Evolutionary conservation across 2,888 invertebrate genomes (phyloP).

Genomic region (Callosobruchus maculatus): DNA sequence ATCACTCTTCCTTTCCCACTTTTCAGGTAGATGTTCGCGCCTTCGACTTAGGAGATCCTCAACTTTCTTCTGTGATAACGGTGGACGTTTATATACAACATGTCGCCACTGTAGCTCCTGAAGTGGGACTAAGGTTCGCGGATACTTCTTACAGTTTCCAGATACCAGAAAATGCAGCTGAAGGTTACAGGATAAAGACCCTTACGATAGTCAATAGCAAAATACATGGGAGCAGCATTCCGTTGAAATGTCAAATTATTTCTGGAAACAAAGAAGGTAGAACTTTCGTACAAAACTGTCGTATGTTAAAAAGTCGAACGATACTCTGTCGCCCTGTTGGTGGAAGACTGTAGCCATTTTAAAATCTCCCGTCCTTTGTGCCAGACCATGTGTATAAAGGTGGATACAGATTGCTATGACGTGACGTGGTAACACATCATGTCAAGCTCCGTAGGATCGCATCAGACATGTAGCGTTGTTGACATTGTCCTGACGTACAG

Average conservation of each 20-base stretch:
- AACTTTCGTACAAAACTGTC: no score
- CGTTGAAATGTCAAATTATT: conserved; percentile 75
- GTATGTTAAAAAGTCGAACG: no score
- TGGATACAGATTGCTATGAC: no score
- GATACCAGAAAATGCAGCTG: conserved; percentile 71
- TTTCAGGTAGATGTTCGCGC: conserved; percentile 76
- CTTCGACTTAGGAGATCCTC: conserved; percentile 82
- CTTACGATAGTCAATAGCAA: conserved; percentile 72
- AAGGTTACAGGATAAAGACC: conserved; percentile 64
- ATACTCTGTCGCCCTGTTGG: no score
- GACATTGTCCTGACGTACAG: no score
- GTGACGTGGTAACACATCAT: no score
- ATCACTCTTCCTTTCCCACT: conserved; percentile 4
- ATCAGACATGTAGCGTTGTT: no score
- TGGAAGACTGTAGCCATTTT: no score
- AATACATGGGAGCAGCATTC: conserved; percentile 64
- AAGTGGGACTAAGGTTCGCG: conserved; percentile 81
- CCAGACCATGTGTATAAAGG: no score
- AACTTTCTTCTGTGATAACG: conserved; percentile 75
- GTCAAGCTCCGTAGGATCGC: no score
- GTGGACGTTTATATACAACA: conserved; percentile 82
- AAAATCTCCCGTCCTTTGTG: no score
- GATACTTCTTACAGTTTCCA: conserved; percentile 83
- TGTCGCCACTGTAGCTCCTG: conserved; percentile 60
- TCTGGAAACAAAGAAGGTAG: conserved; percentile 72